Conservation (phyloP, 2,797 vertebrate genomes). For the Okamejei kenojei region DNA sequence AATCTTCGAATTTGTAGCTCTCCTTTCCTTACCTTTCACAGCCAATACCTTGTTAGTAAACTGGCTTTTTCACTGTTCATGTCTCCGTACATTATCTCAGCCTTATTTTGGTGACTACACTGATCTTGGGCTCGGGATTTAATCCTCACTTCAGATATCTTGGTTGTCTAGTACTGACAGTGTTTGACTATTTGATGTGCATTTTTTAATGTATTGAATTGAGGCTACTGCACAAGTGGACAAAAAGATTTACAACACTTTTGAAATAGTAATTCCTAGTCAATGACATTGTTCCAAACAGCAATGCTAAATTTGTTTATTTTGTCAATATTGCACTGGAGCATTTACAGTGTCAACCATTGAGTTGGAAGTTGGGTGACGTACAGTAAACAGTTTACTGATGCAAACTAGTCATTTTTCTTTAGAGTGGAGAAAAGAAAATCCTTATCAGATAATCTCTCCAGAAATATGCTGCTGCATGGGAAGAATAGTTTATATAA, state of each 20-base stretch:
- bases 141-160: neutral
- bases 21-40: neutral
- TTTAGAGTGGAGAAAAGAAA: too few species aligned
- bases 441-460: too few species aligned
- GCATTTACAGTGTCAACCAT: too few species aligned
- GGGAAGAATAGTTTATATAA: too few species aligned
- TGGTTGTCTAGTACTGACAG: neutral
- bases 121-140: neutral
- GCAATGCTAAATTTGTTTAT: neutral
- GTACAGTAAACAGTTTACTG: too few species aligned
- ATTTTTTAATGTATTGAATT: neutral
- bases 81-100: neutral
- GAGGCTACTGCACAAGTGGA: neutral
- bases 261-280: neutral
- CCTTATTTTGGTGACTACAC: neutral
- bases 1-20: neutral
- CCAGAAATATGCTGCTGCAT: too few species aligned
- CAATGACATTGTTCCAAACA: neutral
- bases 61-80: neutral
- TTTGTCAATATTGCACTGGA: neutral
- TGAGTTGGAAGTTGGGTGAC: too few species aligned
- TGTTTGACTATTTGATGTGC: neutral
- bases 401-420: too few species aligned
- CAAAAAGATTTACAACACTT: neutral
- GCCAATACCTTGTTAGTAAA: neutral